A percentile compares a stretch with the other conserved stretches of the same genome.
Evolutionary conservation across 2,888 invertebrate genomes (phyloP).

Genomic region (Cephalotes varians): DNA sequence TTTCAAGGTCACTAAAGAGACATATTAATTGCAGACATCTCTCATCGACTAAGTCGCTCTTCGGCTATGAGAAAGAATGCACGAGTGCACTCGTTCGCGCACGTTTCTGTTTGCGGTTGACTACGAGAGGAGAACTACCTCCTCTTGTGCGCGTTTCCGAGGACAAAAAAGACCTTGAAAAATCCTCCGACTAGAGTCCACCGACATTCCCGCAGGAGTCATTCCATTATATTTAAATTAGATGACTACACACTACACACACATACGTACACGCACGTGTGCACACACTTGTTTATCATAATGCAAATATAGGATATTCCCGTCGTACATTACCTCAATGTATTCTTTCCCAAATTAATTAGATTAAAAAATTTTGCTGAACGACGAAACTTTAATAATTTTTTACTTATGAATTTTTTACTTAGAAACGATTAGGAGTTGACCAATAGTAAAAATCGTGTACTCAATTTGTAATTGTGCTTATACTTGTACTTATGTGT

Average conservation of each 20-base stretch:
- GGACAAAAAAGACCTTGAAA: slow-evolving; percentile 75
- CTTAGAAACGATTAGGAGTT: background rate
- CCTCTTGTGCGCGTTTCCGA: slow-evolving; percentile 45
- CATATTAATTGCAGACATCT: slow-evolving; percentile 72
- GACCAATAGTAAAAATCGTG: background rate
- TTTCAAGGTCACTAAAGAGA: slow-evolving; percentile 55
- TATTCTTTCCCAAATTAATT: background rate
- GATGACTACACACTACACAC: slow-evolving; percentile 54
- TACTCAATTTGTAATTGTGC: background rate
- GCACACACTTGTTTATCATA: slow-evolving; percentile 22
- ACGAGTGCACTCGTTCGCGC: slow-evolving; percentile 62
- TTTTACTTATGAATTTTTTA: background rate
- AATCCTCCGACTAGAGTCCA: slow-evolving; percentile 70
- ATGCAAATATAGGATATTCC: background rate
- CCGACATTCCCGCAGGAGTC: slow-evolving; percentile 77
- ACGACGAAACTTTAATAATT: background rate
- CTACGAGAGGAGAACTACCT: slow-evolving; percentile 10
- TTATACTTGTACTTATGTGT: background rate
- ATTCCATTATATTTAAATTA: slow-evolving; percentile 81
- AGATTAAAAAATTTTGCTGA: background rate
- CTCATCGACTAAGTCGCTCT: slow-evolving; percentile 30
- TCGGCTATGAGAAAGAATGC: slow-evolving; percentile 30
- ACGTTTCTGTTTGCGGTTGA: slow-evolving; percentile 58
- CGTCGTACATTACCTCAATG: background rate
- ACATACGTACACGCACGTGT: slow-evolving; percentile 39